phyloP scores from a whole-genome alignment of 2,888 invertebrate genomes.

The Alsophila aescularia region DNA sequence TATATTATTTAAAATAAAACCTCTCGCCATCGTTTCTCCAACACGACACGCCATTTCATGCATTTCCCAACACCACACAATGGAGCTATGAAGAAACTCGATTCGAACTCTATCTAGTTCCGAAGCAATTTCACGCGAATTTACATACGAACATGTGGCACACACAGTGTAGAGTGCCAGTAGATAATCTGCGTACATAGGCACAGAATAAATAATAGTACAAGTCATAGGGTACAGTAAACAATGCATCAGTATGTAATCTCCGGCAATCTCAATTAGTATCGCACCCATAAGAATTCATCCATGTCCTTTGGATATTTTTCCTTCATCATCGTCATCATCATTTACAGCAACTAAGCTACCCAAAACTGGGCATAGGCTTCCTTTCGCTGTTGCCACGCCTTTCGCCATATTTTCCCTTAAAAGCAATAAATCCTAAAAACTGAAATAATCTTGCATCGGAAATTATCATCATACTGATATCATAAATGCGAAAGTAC shows the following conservation, averaged over 20 bases:
- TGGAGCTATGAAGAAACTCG: constrained; percentile 35
- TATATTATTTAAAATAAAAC: neutral
- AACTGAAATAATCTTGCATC: no score
- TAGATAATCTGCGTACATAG: constrained; percentile 24
- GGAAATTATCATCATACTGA: no score
- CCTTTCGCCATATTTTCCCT: no score
- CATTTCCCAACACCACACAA: constrained; percentile 36
- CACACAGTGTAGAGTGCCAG: constrained; percentile 19
- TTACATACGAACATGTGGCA: constrained; percentile 50
- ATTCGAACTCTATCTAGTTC: constrained; percentile 39
- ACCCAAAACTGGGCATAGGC: no score
- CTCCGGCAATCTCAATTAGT: neutral
- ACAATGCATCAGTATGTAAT: neutral
- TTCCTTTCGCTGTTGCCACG: no score
- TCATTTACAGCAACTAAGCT: no score
- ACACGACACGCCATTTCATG: constrained; percentile 20
- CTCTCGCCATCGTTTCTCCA: constrained; percentile 26
- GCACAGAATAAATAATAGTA: no score
- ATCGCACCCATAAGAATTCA: no score
- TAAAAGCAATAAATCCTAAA: no score
- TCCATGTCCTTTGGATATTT: no score
- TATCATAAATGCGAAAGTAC: no score
- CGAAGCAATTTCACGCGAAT: constrained; percentile 61
- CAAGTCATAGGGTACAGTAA: constrained; percentile 25
- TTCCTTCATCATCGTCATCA: no score